Evolutionary conservation across 1,140 invertebrate genomes (phyloP).

Genomic region (Mizuhopecten yessoensis): DNA sequence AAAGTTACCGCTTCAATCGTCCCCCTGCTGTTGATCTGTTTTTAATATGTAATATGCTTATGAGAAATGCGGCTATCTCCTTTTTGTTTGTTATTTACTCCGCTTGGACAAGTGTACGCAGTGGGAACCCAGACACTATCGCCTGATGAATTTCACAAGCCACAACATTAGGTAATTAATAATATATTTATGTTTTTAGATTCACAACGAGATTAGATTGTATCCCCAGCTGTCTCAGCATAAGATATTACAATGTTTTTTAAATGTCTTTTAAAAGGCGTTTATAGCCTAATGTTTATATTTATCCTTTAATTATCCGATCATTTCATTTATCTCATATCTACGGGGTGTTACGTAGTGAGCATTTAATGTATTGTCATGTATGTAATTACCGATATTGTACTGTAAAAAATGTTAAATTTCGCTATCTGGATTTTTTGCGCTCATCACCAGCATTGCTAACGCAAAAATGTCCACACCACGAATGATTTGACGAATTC

Average conservation of each 20-base stretch:
- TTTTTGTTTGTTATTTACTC: not conserved
- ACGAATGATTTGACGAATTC: no score
- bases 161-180: not conserved
- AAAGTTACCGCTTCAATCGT: not conserved
- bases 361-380: no score
- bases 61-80: not conserved
- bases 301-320: not conserved
- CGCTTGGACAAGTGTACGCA: not conserved
- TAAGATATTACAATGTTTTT: not conserved
- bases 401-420: no score
- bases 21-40: not conserved
- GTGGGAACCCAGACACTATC: not conserved
- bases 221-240: not conserved
- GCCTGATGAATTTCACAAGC: not conserved
- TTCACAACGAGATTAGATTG: not conserved
- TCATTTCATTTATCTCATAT: not conserved
- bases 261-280: not conserved
- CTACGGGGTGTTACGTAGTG: no score
- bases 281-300: not conserved
- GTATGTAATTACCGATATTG: no score
- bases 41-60: not conserved
- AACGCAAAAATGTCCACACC: no score
- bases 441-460: no score
- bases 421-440: no score
- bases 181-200: constrained; percentile 22